Base-by-base conservation (phyloP, 2,888 invertebrate genomes). In the Oscheius onirici region DNA sequence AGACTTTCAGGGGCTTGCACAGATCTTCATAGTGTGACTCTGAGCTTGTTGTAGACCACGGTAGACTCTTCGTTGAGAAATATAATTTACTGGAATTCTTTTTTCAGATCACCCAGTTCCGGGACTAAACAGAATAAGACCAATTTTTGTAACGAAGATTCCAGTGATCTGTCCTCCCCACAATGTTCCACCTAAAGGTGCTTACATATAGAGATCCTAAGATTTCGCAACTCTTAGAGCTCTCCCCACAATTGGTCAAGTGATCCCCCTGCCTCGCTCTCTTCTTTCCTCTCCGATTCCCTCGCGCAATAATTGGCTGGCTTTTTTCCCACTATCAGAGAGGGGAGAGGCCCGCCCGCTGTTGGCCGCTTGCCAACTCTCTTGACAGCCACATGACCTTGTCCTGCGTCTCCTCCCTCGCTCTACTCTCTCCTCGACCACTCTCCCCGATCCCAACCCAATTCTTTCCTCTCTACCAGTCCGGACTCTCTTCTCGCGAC, bases 301-400 rank as follows among this genome's bases (percentile, higher is more conserved):
- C 63, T 63, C 63, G 43, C 43, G 34, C 63, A 49, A 46, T 63
- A 49, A 63, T 49, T 63, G 63, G 49, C 63, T 46, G 46, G 63
- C 63, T 49, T 63, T 63, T 63, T 63, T 58, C 58, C 58, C 20
- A 58, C 41, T 41, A 58, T n/a, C 20, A 17, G 58, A 20, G 58
- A 40, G 41, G 58, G n/a, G 34, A 34, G 34, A 34, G 34, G 34
- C 34, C 34, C 34, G 34, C 34, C 34, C 34, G 34, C 34, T 34
- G 63, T 54, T 66, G 66, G 66, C 66, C 43, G n/a, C 49, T 43
- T 52, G 66, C 66, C 66, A 52, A 52, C 52, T 17, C 52, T 17
- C 17, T 22, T 52, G 52, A 52, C 66, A 66, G 52, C 52, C 66
- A 51, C 54, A 26, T 66, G 66, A 66, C 66, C 66, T 41, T 51